Conservation (phyloP, 2,888 invertebrate genomes). For the Acrocyrtus sp. region DNA sequence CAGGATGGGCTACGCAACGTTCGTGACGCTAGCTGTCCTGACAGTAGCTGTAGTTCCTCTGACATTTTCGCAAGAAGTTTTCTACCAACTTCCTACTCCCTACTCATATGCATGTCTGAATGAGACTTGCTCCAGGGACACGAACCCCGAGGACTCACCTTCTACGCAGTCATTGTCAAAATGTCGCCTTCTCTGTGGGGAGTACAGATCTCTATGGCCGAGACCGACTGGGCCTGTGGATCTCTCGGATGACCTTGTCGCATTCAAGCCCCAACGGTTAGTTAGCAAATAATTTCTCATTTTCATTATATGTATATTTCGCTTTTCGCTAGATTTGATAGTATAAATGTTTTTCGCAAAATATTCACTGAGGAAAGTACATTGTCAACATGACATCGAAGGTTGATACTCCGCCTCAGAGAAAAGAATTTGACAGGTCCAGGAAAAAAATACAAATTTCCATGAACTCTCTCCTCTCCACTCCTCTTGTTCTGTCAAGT, state of each 20-base stretch:
- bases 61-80: conserved; percentile 56
- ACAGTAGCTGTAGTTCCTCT: conserved; percentile 33
- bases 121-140: conserved; percentile 62
- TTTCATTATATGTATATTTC: no score
- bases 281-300: conserved; percentile 4
- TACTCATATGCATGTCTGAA: conserved; percentile 62
- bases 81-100: conserved; percentile 62
- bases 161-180: conserved; percentile 69
- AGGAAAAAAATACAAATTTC: no score
- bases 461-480: no score
- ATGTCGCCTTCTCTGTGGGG: conserved; percentile 77
- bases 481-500: no score
- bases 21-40: conserved; percentile 37
- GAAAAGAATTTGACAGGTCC: no score
- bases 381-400: no score
- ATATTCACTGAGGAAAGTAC: background rate
- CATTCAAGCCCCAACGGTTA: conserved; percentile 63
- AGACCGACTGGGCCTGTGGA: conserved; percentile 70
- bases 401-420: no score
- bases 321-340: no score
- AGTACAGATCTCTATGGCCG: conserved; percentile 78
- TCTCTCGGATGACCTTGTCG: conserved; percentile 61
- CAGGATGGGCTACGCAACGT: conserved; percentile 56
- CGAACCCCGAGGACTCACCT: conserved; percentile 62
- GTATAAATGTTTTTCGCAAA: conserved; percentile 4